Conservation (phyloP, 2,113 vertebrate species). For the Anoura caudifer region DNA sequence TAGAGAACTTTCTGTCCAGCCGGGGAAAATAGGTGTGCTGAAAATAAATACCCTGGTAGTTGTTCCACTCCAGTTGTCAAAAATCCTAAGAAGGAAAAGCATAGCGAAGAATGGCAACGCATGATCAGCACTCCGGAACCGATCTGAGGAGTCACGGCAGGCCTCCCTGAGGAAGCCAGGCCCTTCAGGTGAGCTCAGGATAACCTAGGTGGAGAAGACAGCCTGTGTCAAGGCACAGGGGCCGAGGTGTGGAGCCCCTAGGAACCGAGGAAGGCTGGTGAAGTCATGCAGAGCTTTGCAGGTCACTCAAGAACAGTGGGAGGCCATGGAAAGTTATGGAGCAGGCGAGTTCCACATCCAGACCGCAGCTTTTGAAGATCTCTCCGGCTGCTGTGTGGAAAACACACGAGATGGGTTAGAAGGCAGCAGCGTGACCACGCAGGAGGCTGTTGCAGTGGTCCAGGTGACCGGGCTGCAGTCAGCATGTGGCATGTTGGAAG, state of each 20-base stretch:
- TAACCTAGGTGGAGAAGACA: neutral
- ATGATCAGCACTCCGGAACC: neutral
- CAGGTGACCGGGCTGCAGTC: neutral
- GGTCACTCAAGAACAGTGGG: neutral
- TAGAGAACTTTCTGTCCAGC: neutral
- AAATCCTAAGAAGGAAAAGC: neutral
- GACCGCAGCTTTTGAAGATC: neutral
- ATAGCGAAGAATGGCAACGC: neutral
- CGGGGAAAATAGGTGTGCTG: neutral
- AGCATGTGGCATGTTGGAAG: neutral
- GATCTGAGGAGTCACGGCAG: neutral
- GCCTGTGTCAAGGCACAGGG: neutral
- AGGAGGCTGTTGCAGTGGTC: accelerated
- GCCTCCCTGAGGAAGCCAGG: neutral
- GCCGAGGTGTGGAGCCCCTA: neutral
- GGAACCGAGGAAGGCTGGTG: neutral
- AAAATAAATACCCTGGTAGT: neutral
- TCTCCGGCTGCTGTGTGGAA: neutral
- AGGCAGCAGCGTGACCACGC: neutral
- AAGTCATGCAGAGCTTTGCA: neutral
- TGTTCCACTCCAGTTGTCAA: neutral
- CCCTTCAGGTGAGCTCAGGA: neutral
- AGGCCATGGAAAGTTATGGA: neutral
- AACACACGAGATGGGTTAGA: neutral
- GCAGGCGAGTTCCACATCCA: neutral